phyloP scores from a whole-genome alignment of 2,113 vertebrate species.

The Rhinolophus ferrumequinum region DNA sequence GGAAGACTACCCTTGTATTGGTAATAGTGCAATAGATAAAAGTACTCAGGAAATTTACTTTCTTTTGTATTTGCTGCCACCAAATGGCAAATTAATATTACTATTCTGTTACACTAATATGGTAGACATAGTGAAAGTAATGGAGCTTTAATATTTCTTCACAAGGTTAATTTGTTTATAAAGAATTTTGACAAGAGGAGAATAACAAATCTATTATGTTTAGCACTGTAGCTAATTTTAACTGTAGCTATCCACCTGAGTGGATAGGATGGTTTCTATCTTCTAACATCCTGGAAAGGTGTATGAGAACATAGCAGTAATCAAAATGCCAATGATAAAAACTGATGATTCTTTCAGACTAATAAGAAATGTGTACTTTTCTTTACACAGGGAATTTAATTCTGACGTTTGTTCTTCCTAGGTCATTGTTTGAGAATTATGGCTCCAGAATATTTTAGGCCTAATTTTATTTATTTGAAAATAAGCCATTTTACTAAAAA shows the following conservation, averaged over 20 bases:
- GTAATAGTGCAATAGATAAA: not conserved
- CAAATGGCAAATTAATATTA: conserved; percentile 54
- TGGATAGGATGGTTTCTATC: not conserved
- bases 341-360: not conserved
- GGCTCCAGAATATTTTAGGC: conserved; percentile 26
- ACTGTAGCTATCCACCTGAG: not conserved
- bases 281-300: not conserved
- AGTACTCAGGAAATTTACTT: not conserved
- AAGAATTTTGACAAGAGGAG: conserved; percentile 11
- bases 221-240: not conserved
- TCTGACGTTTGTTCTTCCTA: conserved; percentile 10
- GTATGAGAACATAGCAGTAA: not conserved
- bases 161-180: conserved; percentile 14
- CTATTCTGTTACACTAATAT: not conserved
- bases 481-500: conserved; percentile 40
- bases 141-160: conserved; percentile 11
- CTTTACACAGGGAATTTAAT: conserved; percentile 9
- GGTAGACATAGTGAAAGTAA: not conserved
- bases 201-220: not conserved
- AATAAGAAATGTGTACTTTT: not conserved
- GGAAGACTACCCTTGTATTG: conserved; percentile 37
- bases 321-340: conserved; percentile 15
- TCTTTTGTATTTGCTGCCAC: conserved; percentile 68
- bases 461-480: conserved; percentile 51
- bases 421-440: conserved; percentile 24